Base-by-base conservation (phyloP, 2,888 invertebrate species). In the Drosophila niveifrons region DNA sequence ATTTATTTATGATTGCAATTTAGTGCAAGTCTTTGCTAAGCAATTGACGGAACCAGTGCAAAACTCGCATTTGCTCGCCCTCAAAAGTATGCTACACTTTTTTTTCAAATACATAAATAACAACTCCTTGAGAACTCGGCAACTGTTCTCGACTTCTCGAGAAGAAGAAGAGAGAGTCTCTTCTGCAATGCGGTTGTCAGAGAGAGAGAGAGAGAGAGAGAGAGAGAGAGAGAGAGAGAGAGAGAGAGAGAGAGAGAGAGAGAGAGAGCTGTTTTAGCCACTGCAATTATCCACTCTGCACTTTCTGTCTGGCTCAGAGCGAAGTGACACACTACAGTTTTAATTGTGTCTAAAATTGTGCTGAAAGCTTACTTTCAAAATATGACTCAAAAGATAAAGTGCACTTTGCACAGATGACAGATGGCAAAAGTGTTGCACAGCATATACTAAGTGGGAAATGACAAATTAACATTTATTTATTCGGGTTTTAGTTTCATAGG, bases 1-100 rank as follows among this genome's bases (percentile, higher is more conserved):
- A 52, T 52, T 13, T 43, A 55, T 31, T 55, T 43, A 55, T 17
- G 17, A 15, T 43, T 4, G 43, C 23, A 18, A 3, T 52, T 36
- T 52, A 8, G 41, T 1, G 15, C 41, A 43, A 15, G 53, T 53
- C 36, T 43, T 29, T 13, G 4, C n/a, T 4, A 43, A 28, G 6
- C 1, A 41, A 41, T 18, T 36, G n/a, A 23, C 36, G 36, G 1
- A 3, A 28, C 9, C 8, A 13, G 34, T 8, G 13, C 13, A 6
- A 2, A 6, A 4, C 4, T 41, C 9, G 36, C n/a, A 3, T 31
- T 36, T 36, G 13, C 13, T 15, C 8, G 13, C 39, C 13, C 39
- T 13, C 11, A 36, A 36, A 36, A 36, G 36, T 36, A 36, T 36
- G 36, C 36, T n/a, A 36, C n/a, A 36, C 2, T 36, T 36, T 36